Percentiles rank a stretch among this genome's conserved stretches.
Conservation (phyloP, 1,140 invertebrate genomes). For the Phymastichus coffea region DNA sequence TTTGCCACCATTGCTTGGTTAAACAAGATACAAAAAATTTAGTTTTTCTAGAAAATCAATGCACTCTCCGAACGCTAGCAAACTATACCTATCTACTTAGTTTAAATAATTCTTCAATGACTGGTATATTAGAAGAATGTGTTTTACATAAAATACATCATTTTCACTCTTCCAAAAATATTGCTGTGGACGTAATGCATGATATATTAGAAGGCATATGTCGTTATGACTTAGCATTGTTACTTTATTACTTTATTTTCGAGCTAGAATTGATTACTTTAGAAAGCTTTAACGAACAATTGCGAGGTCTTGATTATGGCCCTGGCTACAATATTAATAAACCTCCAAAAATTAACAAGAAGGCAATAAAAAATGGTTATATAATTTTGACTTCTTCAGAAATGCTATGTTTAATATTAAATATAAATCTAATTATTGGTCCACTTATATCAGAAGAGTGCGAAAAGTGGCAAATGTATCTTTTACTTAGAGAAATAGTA, state of each 20-base stretch:
- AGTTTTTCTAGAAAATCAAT: background rate
- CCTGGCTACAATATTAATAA: constrained; percentile 17
- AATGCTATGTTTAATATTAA: background rate
- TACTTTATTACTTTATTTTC: constrained; percentile 16
- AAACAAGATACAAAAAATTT: background rate
- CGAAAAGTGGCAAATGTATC: constrained; percentile 20
- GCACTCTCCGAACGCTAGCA: background rate
- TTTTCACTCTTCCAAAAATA: too few relatives aligned
- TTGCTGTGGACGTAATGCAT: too few relatives aligned
- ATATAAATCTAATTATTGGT: constrained; percentile 30
- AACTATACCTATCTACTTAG: background rate
- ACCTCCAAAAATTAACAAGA: constrained; percentile 14
- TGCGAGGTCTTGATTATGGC: constrained; percentile 25
- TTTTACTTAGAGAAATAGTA: constrained; percentile 17
- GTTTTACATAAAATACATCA: constrained; percentile 8
- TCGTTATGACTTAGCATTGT: background rate
- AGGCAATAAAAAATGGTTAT: background rate
- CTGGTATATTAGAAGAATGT: background rate
- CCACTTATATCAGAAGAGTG: constrained; percentile 11
- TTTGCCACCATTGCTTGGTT: constrained; percentile 7
- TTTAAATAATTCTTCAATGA: background rate
- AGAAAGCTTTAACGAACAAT: constrained; percentile 21
- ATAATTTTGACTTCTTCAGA: too few relatives aligned
- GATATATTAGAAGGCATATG: too few relatives aligned
- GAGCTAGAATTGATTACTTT: constrained; percentile 17